phyloP scores from a whole-genome alignment of 2,888 invertebrate species.

The Perizoma affinitatum region DNA sequence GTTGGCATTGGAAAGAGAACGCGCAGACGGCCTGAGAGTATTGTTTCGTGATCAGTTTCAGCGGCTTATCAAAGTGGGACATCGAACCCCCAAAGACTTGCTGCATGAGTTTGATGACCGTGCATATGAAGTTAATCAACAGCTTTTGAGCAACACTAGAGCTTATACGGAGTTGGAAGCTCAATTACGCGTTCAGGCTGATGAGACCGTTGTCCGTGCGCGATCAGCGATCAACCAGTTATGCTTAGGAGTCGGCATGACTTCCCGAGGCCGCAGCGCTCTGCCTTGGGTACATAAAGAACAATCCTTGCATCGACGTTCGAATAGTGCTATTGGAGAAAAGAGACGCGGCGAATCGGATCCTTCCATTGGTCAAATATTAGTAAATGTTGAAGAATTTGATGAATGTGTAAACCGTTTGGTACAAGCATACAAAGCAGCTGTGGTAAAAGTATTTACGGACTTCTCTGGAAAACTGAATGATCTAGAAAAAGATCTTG shows the following conservation, averaged over 20 bases:
- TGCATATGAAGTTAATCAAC: conserved; percentile 70
- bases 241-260: conserved; percentile 47
- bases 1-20: conserved; percentile 57
- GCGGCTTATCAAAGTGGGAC: conserved; percentile 55
- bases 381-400: conserved; percentile 47
- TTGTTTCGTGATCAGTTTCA: conserved; percentile 64
- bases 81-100: conserved; percentile 59
- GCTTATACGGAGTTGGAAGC: conserved; percentile 64
- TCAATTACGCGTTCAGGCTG: conserved; percentile 56
- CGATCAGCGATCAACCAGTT: conserved; percentile 62
- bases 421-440: conserved; percentile 58
- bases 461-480: conserved; percentile 53
- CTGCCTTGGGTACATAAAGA: conserved; percentile 42
- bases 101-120: conserved; percentile 67
- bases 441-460: conserved; percentile 51
- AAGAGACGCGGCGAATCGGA: conserved; percentile 26
- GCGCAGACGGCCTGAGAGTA: conserved; percentile 58
- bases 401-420: conserved; percentile 52
- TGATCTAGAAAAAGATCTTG: conserved; percentile 53
- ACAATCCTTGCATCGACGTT: conserved; percentile 33
- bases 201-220: conserved; percentile 50
- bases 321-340: conserved; percentile 37
- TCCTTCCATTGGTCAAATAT: conserved; percentile 32
- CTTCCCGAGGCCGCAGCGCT: conserved; percentile 45
- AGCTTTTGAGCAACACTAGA: conserved; percentile 65